These are phyloP conservation scores for Itoplectis maculator DNA, from an alignment of 2,888 invertebrate species.

Conservation along the genomic window DNA sequence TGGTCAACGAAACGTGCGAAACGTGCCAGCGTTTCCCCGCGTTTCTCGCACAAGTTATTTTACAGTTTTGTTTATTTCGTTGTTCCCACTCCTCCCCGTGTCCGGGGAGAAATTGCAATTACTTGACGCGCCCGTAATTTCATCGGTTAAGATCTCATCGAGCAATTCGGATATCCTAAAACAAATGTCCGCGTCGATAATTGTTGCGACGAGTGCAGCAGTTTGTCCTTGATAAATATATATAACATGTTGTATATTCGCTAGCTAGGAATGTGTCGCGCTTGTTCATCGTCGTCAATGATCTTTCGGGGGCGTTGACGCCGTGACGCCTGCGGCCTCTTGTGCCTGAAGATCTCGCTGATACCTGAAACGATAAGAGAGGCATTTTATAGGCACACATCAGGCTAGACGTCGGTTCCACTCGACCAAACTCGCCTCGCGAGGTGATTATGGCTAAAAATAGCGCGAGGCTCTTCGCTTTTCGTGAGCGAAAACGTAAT, in stretches of 20 bases:
- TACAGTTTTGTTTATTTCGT: background rate
- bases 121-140: background rate
- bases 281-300: conserved; percentile 69
- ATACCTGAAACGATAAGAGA: conserved; percentile 74
- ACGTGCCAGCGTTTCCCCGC: conserved; percentile 52
- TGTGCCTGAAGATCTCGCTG: conserved; percentile 75
- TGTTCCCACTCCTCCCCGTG: background rate
- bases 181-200: conserved; percentile 17
- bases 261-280: conserved; percentile 73
- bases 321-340: conserved; percentile 48
- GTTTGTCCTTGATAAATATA: conserved; percentile 34
- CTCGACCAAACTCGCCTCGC: background rate
- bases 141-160: background rate
- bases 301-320: conserved; percentile 59
- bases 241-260: conserved; percentile 44
- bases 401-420: background rate
- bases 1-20: conserved; percentile 15
- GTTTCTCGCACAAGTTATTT: conserved; percentile 19
- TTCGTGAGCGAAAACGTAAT: background rate
- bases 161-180: conserved; percentile 9
- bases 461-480: conserved; percentile 25
- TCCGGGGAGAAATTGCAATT: background rate
- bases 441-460: conserved; percentile 32
- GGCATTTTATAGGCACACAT: conserved; percentile 3
- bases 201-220: conserved; percentile 11